These are phyloP conservation scores for Coleophora flavipennella DNA, from an alignment of 2,888 invertebrate species.

Conservation along the genomic window DNA sequence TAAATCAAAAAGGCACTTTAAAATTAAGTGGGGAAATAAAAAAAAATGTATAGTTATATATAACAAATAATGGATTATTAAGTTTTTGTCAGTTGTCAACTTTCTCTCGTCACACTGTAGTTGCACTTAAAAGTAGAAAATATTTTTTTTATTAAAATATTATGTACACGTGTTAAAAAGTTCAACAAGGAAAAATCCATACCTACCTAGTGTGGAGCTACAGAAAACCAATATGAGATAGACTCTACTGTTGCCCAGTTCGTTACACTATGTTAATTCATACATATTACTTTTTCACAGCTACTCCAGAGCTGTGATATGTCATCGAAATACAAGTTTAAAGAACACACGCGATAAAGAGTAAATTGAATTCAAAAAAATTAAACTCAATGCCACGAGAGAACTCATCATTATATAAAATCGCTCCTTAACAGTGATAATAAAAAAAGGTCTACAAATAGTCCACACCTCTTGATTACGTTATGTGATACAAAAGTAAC, in stretches of 20 bases:
- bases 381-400: slow-evolving; percentile 63
- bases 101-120: slow-evolving; percentile 67
- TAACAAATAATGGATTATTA: slow-evolving; percentile 29
- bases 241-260: slow-evolving; percentile 2
- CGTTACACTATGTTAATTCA: not conserved
- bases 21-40: slow-evolving; percentile 52
- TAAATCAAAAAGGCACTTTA: slow-evolving; percentile 58
- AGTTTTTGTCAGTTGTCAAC: slow-evolving; percentile 41
- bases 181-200: slow-evolving; percentile 46
- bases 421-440: slow-evolving; percentile 44
- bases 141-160: slow-evolving; percentile 46
- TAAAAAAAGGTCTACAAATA: slow-evolving; percentile 66
- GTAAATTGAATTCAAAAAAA: slow-evolving; percentile 11
- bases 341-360: slow-evolving; percentile 5
- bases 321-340: slow-evolving; percentile 3
- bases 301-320: no score
- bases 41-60: slow-evolving; percentile 35
- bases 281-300: no score
- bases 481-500: slow-evolving; percentile 60
- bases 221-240: slow-evolving; percentile 26
- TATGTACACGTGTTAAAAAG: slow-evolving; percentile 53
- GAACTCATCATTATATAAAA: slow-evolving; percentile 40
- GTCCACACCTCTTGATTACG: slow-evolving; percentile 63
- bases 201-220: slow-evolving; percentile 30
- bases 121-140: slow-evolving; percentile 64